Evolutionary conservation across 2,797 vertebrate genomes (phyloP).

Genomic region (Sebastes steindachneri): DNA sequence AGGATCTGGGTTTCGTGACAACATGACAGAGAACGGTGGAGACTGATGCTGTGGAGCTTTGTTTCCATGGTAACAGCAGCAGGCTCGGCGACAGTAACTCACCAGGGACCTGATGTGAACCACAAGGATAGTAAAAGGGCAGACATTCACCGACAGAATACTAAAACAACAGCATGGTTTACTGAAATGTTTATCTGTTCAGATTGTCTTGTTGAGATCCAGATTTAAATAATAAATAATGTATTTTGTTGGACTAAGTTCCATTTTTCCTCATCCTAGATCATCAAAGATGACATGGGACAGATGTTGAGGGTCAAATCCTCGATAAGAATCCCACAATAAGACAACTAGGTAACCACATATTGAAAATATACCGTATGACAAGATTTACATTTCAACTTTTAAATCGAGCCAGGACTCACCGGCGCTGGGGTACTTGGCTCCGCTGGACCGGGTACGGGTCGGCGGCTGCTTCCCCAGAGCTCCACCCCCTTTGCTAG

Average conservation of each 20-base stretch:
- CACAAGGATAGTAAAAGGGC: not conserved
- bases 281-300: not conserved
- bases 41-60: conserved; percentile 3
- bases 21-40: not conserved
- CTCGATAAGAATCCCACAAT: not conserved
- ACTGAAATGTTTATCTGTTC: too few relatives aligned
- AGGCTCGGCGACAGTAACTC: not conserved
- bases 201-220: not conserved
- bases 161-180: not conserved
- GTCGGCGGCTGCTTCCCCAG: conserved; percentile 85
- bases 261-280: not conserved
- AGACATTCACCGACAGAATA: not conserved
- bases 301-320: not conserved
- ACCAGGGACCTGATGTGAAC: not conserved
- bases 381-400: not conserved
- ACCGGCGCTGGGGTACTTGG: conserved; percentile 87
- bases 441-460: conserved; percentile 87
- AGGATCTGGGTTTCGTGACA: not conserved
- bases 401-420: conserved; percentile 67
- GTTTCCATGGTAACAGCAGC: conserved; percentile 43
- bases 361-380: too few relatives aligned
- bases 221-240: not conserved
- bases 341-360: not conserved
- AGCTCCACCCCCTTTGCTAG: conserved; percentile 60
- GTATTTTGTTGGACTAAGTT: not conserved